These are phyloP conservation scores for Sylvia borin DNA, from an alignment of 2,797 vertebrate genomes.

Conservation along the genomic window DNA sequence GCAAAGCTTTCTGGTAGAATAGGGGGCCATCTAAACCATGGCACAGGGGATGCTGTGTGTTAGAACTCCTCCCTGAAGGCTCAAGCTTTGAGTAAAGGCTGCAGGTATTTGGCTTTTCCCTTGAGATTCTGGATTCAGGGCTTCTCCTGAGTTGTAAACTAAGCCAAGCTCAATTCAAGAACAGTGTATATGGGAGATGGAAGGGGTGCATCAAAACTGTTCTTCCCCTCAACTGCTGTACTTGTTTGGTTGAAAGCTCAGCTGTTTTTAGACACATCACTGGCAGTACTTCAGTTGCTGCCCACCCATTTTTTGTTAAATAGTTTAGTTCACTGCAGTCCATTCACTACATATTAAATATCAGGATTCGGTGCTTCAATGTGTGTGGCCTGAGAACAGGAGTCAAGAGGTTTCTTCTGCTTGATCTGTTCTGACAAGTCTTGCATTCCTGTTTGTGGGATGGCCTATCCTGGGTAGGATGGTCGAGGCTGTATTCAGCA, in stretches of 20 bases:
- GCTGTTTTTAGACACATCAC: not conserved
- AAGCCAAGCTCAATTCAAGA: not conserved
- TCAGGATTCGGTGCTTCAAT: not conserved
- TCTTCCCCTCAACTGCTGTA: not conserved
- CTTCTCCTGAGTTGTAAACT: not conserved
- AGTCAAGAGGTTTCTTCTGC: not conserved
- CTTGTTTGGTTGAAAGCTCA: not conserved
- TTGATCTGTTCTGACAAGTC: not conserved
- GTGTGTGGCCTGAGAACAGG: no score
- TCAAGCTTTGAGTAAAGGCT: not conserved
- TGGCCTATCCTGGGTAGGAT: not conserved
- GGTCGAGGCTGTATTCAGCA: not conserved
- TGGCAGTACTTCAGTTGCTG: not conserved
- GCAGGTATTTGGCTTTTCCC: not conserved
- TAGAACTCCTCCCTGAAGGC: not conserved
- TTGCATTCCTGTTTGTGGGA: not conserved
- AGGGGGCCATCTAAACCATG: not conserved
- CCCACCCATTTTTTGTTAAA: not conserved
- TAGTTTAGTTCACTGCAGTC: not conserved
- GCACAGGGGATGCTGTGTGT: not conserved
- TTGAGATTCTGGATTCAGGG: not conserved
- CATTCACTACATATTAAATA: not conserved
- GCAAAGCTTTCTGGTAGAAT: not conserved
- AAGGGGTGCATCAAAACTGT: not conserved
- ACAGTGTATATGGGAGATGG: not conserved